These are phyloP conservation scores for Dysdera silvatica DNA, from an alignment of 1,140 invertebrate genomes.

Conservation along the genomic window DNA sequence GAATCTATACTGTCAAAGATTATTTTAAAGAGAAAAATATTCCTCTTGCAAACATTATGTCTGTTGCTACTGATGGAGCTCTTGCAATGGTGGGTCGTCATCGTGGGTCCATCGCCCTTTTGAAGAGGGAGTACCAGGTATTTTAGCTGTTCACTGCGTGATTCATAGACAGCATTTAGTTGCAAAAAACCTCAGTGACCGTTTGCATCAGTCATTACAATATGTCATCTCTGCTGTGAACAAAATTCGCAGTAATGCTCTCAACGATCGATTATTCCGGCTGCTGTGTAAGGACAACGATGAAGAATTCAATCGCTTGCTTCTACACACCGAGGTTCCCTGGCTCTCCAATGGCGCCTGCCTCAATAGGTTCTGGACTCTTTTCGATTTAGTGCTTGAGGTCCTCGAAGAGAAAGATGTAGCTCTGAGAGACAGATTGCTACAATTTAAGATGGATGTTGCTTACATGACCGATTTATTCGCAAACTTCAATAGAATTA, in stretches of 20 bases:
- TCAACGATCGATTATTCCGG: conserved; percentile 30
- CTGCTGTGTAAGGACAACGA: conserved; percentile 29
- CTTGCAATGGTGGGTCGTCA: too few relatives aligned
- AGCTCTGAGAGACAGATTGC: background rate
- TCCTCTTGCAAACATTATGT: too few relatives aligned
- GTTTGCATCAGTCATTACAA: conserved; percentile 27
- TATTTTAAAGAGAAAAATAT: too few relatives aligned
- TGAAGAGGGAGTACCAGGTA: conserved; percentile 35
- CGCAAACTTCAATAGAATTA: background rate
- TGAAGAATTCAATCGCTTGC: conserved; percentile 32
- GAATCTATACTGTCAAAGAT: too few relatives aligned
- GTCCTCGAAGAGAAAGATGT: background rate
- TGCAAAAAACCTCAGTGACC: conserved; percentile 27
- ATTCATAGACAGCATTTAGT: conserved; percentile 31
- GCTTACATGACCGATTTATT: conserved; percentile 28
- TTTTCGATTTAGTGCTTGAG: conserved; percentile 22
- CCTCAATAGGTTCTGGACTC: conserved; percentile 25
- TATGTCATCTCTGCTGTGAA: conserved; percentile 29
- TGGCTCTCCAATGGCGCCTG: conserved; percentile 27
- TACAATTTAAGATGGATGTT: conserved; percentile 21
- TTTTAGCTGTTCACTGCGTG: conserved; percentile 27
- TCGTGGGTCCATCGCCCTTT: too few relatives aligned
- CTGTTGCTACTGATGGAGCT: too few relatives aligned
- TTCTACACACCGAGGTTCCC: background rate
- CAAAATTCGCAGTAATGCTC: conserved; percentile 19